Percentiles rank a stretch among this genome's conserved stretches.
phyloP scores from a whole-genome alignment of 2,113 vertebrate genomes.

The Eptesicus fuscus region DNA sequence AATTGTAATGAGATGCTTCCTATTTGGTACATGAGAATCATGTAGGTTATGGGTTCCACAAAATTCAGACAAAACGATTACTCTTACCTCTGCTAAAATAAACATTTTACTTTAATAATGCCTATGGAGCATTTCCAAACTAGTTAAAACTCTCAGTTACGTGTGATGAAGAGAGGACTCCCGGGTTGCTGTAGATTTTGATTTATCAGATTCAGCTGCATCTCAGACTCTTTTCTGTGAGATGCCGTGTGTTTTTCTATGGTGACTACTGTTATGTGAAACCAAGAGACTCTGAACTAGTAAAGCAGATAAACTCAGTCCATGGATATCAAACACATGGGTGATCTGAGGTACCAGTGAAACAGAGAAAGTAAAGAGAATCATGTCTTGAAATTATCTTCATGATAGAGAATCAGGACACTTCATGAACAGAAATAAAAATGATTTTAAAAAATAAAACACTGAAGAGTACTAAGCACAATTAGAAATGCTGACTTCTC shows the following conservation, averaged over 20 bases:
- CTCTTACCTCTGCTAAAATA: neutral
- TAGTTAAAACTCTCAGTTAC: neutral
- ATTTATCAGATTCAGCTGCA: neutral
- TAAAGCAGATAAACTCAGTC: neutral
- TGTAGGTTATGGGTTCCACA: neutral
- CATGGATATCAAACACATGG: neutral
- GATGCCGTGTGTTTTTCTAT: neutral
- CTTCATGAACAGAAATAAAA: neutral
- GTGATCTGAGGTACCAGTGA: neutral
- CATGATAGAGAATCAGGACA: neutral
- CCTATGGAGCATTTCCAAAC: neutral
- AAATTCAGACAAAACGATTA: neutral
- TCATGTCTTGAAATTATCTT: neutral
- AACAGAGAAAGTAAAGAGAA: neutral
- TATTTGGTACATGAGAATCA: neutral
- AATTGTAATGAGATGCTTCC: neutral
- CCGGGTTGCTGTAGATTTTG: neutral
- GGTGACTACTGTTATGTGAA: neutral
- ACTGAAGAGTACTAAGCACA: neutral
- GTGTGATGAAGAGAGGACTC: neutral
- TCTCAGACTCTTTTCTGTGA: neutral
- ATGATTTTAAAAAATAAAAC: conserved; percentile 1
- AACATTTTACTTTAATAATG: neutral
- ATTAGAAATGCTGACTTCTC: conserved; percentile 13
- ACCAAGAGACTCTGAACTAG: neutral